Percentiles rank a stretch among this genome's conserved stretches.
phyloP scores from a whole-genome alignment of 1,140 invertebrate species.

The Druon quercuslanigerum region DNA sequence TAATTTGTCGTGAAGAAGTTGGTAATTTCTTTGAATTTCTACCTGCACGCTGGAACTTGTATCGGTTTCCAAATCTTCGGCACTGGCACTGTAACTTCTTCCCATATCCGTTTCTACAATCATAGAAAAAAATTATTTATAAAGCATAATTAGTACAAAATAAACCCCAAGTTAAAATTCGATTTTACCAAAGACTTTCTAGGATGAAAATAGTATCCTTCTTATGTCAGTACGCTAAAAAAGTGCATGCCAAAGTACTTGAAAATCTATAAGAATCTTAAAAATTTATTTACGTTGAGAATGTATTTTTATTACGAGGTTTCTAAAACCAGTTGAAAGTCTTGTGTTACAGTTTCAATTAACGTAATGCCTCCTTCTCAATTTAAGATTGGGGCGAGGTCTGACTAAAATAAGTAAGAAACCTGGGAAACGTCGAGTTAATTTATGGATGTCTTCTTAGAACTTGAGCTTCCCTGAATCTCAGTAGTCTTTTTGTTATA shows the following conservation, averaged over 20 bases:
- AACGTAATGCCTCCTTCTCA: conserved; percentile 15
- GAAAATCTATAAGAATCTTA: too few relatives aligned
- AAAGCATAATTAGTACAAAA: background rate
- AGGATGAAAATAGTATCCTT: background rate
- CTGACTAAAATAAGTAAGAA: conserved; percentile 18
- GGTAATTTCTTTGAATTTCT: conserved; percentile 79
- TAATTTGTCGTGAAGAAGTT: conserved; percentile 81
- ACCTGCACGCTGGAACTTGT: conserved; percentile 61
- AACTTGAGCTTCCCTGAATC: conserved; percentile 11
- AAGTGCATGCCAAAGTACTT: too few relatives aligned
- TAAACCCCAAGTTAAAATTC: background rate
- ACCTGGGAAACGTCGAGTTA: conserved; percentile 19
- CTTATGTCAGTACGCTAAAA: background rate
- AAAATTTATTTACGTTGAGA: too few relatives aligned
- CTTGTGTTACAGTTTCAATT: background rate
- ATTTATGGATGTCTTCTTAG: conserved; percentile 23
- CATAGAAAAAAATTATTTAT: background rate
- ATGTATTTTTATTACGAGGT: too few relatives aligned
- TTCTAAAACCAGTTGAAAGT: too few relatives aligned
- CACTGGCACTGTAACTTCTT: conserved; percentile 57
- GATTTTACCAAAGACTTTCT: background rate
- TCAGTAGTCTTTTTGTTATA: background rate
- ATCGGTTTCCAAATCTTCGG: conserved; percentile 57
- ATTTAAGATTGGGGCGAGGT: background rate
- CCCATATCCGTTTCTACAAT: conserved; percentile 39